phyloP scores from a whole-genome alignment of 2,888 invertebrate species.

The Drosophila mercatorum region DNA sequence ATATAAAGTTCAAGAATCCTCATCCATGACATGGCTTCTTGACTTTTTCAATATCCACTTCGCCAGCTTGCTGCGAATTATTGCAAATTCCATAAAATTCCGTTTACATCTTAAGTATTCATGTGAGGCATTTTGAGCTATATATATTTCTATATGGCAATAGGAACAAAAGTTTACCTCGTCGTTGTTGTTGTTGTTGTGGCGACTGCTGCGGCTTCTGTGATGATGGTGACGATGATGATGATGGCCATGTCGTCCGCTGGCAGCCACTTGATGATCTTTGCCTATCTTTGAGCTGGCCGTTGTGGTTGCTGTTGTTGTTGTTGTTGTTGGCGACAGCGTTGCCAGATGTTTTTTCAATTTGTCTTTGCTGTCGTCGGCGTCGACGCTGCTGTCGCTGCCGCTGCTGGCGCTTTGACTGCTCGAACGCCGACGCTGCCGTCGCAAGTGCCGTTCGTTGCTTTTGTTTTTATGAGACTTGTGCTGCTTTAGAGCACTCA shows the following conservation, averaged over 20 bases:
- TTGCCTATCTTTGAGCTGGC: constrained; percentile 17
- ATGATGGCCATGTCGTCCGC: constrained; percentile 32
- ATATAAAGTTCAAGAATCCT: too few relatives aligned
- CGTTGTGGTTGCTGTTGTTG: background rate
- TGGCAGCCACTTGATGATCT: constrained; percentile 18
- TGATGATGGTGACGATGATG: constrained; percentile 47
- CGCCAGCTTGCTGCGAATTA: background rate
- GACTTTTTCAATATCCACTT: background rate
- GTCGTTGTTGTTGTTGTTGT: constrained; percentile 32
- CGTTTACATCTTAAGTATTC: constrained; percentile 25
- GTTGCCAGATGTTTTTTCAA: constrained; percentile 31
- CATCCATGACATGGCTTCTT: too few relatives aligned
- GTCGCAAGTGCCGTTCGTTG: constrained; percentile 37
- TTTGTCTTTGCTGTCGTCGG: constrained; percentile 29
- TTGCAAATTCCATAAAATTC: background rate
- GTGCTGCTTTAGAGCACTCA: constrained; percentile 21
- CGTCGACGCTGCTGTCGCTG: constrained; percentile 27
- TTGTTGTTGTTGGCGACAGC: constrained; percentile 8
- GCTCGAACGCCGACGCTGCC: constrained; percentile 53
- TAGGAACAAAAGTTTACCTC: constrained; percentile 52
- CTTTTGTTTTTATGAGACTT: constrained; percentile 39
- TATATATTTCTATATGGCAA: constrained; percentile 9
- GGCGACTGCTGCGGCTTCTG: constrained; percentile 42
- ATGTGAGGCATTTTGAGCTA: constrained; percentile 17
- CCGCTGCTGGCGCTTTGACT: constrained; percentile 35